These are phyloP conservation scores for Liopterus haemorrhoidalis DNA, from an alignment of 2,888 invertebrate species.

Conservation along the genomic window DNA sequence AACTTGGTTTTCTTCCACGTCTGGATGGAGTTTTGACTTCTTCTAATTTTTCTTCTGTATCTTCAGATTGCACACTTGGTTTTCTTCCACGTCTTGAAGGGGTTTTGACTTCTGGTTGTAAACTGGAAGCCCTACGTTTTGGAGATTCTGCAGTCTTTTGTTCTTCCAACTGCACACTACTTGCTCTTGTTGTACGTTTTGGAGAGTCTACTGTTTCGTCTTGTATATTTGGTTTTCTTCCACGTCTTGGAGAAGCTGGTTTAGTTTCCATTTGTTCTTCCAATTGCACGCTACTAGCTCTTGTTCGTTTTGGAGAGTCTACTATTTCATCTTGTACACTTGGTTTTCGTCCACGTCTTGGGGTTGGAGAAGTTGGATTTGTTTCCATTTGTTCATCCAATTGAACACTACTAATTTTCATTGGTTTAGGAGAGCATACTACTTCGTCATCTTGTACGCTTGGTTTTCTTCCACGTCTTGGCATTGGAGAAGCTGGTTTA, in stretches of 20 bases:
- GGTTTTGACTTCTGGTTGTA: background rate
- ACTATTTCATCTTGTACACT: constrained; percentile 8
- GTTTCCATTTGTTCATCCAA: too few relatives aligned
- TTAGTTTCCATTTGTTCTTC: background rate
- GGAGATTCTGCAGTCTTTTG: too few relatives aligned
- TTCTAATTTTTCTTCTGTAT: constrained; percentile 7
- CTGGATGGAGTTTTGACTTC: constrained; percentile 16
- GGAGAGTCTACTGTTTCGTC: too few relatives aligned
- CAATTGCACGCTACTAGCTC: constrained; percentile 22
- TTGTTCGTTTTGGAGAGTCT: constrained; percentile 5
- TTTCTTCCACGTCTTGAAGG: constrained; percentile 5
- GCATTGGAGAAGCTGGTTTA: background rate
- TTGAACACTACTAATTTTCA: too few relatives aligned
- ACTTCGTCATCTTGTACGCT: too few relatives aligned
- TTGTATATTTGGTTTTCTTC: too few relatives aligned
- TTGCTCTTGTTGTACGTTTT: too few relatives aligned
- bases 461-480: constrained; percentile 2
- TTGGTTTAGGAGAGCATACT: too few relatives aligned
- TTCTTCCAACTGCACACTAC: too few relatives aligned
- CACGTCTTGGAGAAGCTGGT: background rate
- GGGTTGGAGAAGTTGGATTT: too few relatives aligned
- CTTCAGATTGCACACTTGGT: constrained; percentile 10
- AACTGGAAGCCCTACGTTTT: too few relatives aligned
- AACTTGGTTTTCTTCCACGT: constrained; percentile 8
- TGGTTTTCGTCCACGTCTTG: constrained; percentile 7